Base-by-base conservation (phyloP, 35 echinoderm and acorn worm genomes). In the Stichopus chloronotus region DNA sequence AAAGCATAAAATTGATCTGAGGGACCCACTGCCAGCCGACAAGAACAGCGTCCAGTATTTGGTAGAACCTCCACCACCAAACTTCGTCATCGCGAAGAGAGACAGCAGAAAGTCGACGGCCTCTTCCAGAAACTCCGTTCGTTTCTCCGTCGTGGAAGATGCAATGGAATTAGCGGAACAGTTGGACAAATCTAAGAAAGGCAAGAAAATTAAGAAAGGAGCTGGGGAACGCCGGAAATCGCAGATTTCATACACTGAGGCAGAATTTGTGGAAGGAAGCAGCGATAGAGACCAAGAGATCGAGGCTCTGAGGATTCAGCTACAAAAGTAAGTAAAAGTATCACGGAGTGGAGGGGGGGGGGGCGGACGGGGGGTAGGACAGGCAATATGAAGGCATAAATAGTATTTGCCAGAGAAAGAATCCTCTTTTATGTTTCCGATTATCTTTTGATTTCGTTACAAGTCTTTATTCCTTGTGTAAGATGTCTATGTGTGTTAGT, bases 81-180 rank as follows among this genome's bases (percentile, higher is more conserved):
- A 14, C 14, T 83, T 83, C 55, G 80, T 83, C 43, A 83, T 83
- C 12, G 80, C 80, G 43, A 83, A 83, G 55, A 52, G 80, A 55
- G 61, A 65, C 61, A 65, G 61, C 61, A 43, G 55, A 55, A 83
- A 83, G 55, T 83, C 80, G 14, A 56, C 8, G 14, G 6, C 76
- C 11, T 83, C 80, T 83, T 11, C 53, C 5, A 83, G 80, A 17
- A 83, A 56, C 16, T 83, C 80, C 5, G 80, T 83, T 55, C 80
- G 80, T 55, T 83, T 83, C 52, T 83, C 80, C 17, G 80, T 83
- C 0, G 80, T 83, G 8, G 80, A 83, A 56, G 80, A 83, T 56
- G 80, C 80, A 14, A 83, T 83, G 80, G 80, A 83, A 83, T 56
- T 83, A 13, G 80, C 80, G 6, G 80, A 43, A 55, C 80, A 83